These are phyloP conservation scores for Pomatorhinus ruficollis DNA, from an alignment of 2,113 vertebrate species.

Conservation along the genomic window DNA sequence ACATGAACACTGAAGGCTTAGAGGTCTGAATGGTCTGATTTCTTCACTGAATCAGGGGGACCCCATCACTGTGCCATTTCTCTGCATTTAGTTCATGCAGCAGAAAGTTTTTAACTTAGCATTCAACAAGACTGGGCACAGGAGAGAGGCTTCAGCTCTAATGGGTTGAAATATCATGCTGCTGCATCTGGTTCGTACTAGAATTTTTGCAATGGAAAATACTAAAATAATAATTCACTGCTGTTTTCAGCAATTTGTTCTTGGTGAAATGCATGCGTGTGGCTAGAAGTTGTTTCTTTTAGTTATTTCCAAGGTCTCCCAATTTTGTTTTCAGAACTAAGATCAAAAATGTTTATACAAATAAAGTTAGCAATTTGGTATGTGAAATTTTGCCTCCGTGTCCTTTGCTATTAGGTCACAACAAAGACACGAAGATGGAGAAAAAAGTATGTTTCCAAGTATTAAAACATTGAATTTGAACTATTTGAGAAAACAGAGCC, in stretches of 20 bases:
- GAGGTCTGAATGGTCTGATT: neutral
- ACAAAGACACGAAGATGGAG: neutral
- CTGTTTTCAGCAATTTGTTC: neutral
- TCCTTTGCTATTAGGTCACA: neutral
- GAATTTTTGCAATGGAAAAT: neutral
- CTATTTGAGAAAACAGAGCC: neutral
- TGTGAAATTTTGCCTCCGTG: neutral
- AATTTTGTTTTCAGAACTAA: neutral
- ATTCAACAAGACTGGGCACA: neutral
- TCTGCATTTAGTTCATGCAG: neutral
- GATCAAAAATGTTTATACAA: neutral
- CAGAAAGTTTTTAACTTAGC: neutral
- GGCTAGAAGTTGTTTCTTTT: neutral
- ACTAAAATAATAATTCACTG: neutral
- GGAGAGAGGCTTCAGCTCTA: neutral
- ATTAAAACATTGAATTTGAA: neutral
- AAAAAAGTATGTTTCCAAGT: neutral
- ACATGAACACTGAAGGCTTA: neutral
- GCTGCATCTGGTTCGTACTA: neutral
- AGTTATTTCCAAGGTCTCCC: neutral
- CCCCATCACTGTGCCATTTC: neutral
- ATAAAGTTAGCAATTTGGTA: neutral
- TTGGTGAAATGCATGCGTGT: neutral
- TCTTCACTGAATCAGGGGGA: neutral
- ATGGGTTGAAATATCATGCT: neutral